Percentiles rank a stretch among this genome's conserved stretches.
These are phyloP conservation scores for Trachelus iudaicus DNA, from an alignment of 2,888 invertebrate genomes.

Conservation along the genomic window DNA sequence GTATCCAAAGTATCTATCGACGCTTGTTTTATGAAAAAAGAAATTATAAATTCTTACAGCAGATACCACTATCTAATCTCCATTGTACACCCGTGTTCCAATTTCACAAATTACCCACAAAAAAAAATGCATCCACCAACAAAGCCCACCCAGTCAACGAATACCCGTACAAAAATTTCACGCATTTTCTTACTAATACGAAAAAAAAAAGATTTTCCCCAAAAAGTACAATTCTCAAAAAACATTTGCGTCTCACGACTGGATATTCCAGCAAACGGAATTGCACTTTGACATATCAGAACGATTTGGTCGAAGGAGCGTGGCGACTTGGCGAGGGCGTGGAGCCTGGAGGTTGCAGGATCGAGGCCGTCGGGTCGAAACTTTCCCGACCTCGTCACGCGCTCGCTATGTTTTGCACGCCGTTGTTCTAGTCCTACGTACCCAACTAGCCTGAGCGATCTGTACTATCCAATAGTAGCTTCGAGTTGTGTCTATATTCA, in stretches of 20 bases:
- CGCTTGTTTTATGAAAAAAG: neutral
- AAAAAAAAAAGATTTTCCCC: no score
- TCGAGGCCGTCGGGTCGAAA: conserved; percentile 49
- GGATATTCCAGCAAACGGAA: neutral
- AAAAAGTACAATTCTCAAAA: neutral
- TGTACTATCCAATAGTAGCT: neutral
- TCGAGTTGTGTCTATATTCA: neutral
- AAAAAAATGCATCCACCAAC: neutral
- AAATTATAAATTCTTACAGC: neutral
- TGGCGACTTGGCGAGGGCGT: conserved; percentile 21
- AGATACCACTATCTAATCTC: neutral
- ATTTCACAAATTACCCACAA: neutral
- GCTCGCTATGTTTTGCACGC: conserved; percentile 12
- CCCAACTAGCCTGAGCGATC: neutral
- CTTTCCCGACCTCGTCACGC: conserved; percentile 54
- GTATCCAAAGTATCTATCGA: neutral
- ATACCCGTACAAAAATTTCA: no score
- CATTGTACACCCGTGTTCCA: neutral
- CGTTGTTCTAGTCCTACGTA: neutral
- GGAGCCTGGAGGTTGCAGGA: conserved; percentile 30
- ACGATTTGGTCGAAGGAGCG: conserved; percentile 12
- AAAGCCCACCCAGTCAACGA: neutral
- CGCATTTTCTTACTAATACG: no score
- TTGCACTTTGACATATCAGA: conserved; percentile 36
- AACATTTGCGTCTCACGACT: neutral